Base-by-base conservation (phyloP, 2,113 vertebrate genomes). In the Tamias sibiricus region DNA sequence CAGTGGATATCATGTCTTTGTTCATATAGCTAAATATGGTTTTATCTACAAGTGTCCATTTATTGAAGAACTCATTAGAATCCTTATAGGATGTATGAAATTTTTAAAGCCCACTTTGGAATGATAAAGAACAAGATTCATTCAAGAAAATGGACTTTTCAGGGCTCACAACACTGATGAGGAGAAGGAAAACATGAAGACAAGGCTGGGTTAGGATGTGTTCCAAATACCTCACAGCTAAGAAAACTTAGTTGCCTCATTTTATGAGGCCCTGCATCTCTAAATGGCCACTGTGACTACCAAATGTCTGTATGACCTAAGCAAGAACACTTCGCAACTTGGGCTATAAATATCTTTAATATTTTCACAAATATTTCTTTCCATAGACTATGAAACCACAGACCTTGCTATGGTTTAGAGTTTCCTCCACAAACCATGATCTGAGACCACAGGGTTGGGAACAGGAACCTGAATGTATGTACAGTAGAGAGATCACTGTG, bases 51-150 rank as follows among this genome's bases (percentile, higher is more conserved):
- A 81, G 35, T 92, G 13, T 59, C 57, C 37, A 24, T 42, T 94
- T 75, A 94, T 62, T 91, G 81, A 40, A 95, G 64, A 84, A 83
- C 49, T 75, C 57, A 91, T 77, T 72, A 92, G 40, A 95, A 92
- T 86, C 17, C 62, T 85, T 83, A 66, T 76, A 66, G 9, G 16
- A 87, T 35, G 24, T 69, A 95, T 20, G 32, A 71, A 68, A 86
- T 83, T 90, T 80, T 97, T 89, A 68, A 69, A 85, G n/a, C 22
- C 12, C 14, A 89, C 52, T 2, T 89, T 91, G 76, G 40, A 94
- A 80, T 54, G 44, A 42, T 87, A 87, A 96, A 95, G 82, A 87
- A 52, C 69, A 28, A 92, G 42, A 72, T 92, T 82, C 26, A 35
- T 84, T n/a, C 44, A 84, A 85, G 81, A 30, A 83, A 96, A 68